Evolutionary conservation across 2,113 vertebrate genomes (phyloP).

Genomic region (Tautogolabrus adspersus): DNA sequence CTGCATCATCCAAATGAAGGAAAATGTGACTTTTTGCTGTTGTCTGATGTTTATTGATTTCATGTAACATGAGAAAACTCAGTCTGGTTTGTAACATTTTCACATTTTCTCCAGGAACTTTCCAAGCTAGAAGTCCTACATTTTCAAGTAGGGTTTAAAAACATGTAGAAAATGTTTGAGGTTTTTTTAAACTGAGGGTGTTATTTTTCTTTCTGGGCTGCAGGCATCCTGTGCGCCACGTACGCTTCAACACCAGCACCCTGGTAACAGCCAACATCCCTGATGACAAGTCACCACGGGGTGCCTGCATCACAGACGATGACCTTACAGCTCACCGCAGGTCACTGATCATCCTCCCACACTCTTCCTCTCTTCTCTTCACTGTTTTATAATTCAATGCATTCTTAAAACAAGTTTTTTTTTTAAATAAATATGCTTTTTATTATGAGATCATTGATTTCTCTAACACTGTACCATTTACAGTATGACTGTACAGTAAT

Average conservation of each 20-base stretch:
- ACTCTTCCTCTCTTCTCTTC: neutral
- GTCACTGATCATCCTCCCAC: constrained; percentile 71
- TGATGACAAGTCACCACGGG: constrained; percentile 88
- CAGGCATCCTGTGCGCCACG: constrained; percentile 92
- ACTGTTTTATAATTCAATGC: too few species aligned
- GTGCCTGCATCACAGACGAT: constrained; percentile 88
- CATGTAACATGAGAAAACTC: too few species aligned
- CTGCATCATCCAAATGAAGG: neutral
- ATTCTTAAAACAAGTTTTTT: too few species aligned
- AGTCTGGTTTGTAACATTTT: too few species aligned
- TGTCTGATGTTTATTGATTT: too few species aligned
- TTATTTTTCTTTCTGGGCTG: constrained; percentile 10
- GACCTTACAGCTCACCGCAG: constrained; percentile 91
- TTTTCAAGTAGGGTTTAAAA: neutral
- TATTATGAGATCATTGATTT: too few species aligned
- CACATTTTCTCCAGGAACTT: neutral
- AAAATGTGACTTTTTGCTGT: neutral
- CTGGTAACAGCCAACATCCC: constrained; percentile 95
- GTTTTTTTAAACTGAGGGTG: constrained; percentile 11
- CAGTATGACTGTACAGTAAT: neutral
- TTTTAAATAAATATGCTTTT: neutral
- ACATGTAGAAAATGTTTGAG: neutral
- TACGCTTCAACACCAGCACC: constrained; percentile 88
- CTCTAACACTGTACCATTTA: too few species aligned
- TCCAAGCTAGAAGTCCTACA: neutral